Base-by-base conservation (phyloP, 2,888 invertebrate genomes). In the Phanerotoma sp. region DNA sequence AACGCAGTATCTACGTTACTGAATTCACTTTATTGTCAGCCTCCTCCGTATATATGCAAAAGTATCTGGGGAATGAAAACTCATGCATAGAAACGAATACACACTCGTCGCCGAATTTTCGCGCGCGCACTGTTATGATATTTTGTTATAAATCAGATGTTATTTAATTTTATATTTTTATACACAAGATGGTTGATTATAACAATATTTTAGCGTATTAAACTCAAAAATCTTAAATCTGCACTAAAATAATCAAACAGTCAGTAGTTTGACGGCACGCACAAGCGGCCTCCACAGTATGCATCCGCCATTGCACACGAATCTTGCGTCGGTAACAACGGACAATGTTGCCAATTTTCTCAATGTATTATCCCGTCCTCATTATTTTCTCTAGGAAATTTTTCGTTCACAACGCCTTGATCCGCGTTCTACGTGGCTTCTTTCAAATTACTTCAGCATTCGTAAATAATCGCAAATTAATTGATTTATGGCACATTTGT, bases 241-340 rank as follows among this genome's bases (percentile, higher is more conserved):
- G 18, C 32, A 22, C n/a, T 32, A 33, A 40, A 52, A 44, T 51
- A 11, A 21, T 18, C n/a, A 33, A 44, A 37, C 49, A 54, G 57
- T 63, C 63, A 58, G 61, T 59, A 62, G 57, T 62, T 65, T 64
- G 65, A 68, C 66, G 63, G 65, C 61, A 62, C 60, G 60, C 60
- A 63, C 65, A 62, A 67, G 63, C 64, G 63, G 65, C 58, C 65
- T 58, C 56, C 60, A 60, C 63, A 59, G 64, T 58, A 61, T 56
- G 62, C 60, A 53, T 68, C 66, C 64, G 64, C 63, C 68, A 66
- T 70, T 66, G 62, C 66, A 64, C 60, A 63, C 58, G 63, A 65
- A 33, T 33, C 11, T 65, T 65, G 63, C 62, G 63, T 65, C 65
- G 61, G 60, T 60, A 60, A 51, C 54, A 59, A 56, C 57, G 48